Conservation (phyloP, 2,113 vertebrate genomes). For the Cephalophus harveyi region DNA sequence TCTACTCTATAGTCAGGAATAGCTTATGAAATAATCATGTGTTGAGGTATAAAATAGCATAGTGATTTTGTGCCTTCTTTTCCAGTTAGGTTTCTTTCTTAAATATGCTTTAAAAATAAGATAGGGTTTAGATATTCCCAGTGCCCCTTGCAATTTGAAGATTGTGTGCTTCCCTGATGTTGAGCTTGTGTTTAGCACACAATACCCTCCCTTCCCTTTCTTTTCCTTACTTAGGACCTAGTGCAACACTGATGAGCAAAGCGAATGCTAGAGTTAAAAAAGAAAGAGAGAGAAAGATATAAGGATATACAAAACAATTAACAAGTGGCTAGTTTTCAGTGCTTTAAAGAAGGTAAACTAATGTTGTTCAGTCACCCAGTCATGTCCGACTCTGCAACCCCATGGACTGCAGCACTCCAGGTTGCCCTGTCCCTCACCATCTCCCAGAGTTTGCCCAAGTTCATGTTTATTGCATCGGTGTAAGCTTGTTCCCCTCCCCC, state of each 20-base stretch:
- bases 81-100: background rate
- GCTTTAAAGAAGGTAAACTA: background rate
- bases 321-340: background rate
- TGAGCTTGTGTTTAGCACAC: background rate
- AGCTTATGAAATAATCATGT: background rate
- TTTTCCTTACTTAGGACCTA: background rate
- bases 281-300: background rate
- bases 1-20: background rate
- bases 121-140: background rate
- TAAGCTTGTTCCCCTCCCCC: background rate
- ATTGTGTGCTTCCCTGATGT: background rate
- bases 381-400: background rate
- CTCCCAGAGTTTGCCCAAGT: background rate
- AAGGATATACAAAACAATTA: background rate
- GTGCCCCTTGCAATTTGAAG: background rate
- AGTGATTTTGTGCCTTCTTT: background rate
- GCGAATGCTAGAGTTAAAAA: background rate
- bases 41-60: background rate
- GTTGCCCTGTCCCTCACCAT: background rate
- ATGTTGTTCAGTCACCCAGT: background rate
- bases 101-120: conserved; percentile 1
- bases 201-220: background rate
- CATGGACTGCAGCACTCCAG: background rate
- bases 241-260: background rate
- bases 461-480: background rate